Base-by-base conservation (phyloP, 1,140 invertebrate species). In the Drosophila parabipectinata region DNA sequence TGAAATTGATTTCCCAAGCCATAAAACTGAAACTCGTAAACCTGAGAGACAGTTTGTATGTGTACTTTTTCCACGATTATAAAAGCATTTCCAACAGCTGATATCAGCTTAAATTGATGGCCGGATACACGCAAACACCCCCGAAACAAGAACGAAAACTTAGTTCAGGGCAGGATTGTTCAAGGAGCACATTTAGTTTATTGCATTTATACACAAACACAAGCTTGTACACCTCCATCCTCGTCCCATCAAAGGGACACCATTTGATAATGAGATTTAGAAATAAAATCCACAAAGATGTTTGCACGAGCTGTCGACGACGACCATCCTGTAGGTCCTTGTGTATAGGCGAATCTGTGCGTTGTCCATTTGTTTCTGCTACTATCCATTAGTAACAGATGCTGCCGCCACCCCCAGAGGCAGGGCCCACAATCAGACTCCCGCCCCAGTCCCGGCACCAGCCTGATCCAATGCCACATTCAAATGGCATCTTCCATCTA, bases 281-380 rank as follows among this genome's bases (percentile, higher is more conserved):
- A 88, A 85, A 85, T 85, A 85, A 85, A 85, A 85, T 85, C 82
- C 88, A 85, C 82, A 85, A 85, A 85, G 82, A 85, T 85, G 82
- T 85, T 85, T 85, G 82, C 81, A 67, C 81, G 81, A 84, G 82
- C 81, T 84, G 81, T 84, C 87, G 81, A 87, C 81, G 81, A 67
- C 61, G 81, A 67, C 72, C 72, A 59, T 66, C 59, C 34, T 28
- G 53, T 48, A 61, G 55, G 18, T 15, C 18, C 39, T 44, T 63
- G 41, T 61, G 34, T 50, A 28, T 50, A 28, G 77, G 41, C 45
- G 77, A 85, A 81, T 84, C 77, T 81, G 82, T 74, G 82, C 81
- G 48, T 59, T 84, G 81, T 84, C 81, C 81, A 84, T 84, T 84
- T 84, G 81, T 84, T 84, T 84, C 82, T 74, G 69, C 81, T 87